Conservation (phyloP, 2,113 vertebrate species). For the Eudorcas thomsonii region DNA sequence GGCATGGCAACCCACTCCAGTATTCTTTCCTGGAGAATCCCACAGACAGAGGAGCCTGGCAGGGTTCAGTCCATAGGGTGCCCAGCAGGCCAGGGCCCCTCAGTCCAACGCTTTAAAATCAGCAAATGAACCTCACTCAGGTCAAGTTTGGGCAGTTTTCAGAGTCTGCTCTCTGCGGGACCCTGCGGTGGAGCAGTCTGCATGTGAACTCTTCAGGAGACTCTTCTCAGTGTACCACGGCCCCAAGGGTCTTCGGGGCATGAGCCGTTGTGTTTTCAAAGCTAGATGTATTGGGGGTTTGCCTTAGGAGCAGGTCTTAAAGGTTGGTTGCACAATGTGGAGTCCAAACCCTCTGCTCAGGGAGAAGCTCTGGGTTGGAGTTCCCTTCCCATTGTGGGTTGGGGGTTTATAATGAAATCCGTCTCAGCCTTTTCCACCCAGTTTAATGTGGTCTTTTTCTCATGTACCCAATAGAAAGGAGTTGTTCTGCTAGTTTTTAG, state of each 20-base stretch:
- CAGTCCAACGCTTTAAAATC: no score
- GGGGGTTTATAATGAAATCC: not conserved
- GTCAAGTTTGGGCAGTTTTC: not conserved
- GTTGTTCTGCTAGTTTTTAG: not conserved
- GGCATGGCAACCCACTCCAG: not conserved
- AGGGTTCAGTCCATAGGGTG: not conserved
- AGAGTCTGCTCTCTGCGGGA: not conserved
- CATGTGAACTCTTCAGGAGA: not conserved
- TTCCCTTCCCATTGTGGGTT: not conserved
- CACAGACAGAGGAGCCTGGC: not conserved
- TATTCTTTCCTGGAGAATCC: not conserved
- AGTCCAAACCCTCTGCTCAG: not conserved
- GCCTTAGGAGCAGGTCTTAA: not conserved
- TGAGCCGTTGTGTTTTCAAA: not conserved
- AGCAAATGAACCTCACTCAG: not conserved
- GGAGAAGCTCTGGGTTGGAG: not conserved
- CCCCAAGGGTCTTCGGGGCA: fast-evolving
- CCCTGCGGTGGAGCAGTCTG: not conserved
- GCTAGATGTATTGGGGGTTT: not conserved
- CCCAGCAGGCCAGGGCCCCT: not conserved
- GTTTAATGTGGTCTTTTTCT: not conserved
- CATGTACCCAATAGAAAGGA: not conserved
- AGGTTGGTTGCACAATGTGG: not conserved
- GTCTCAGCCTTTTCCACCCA: not conserved
- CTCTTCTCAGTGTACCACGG: not conserved